Evolutionary conservation across 30 jellyfish, hydroid and myxozoan species (phyloP).

Genomic region (Turritopsis rubra): DNA sequence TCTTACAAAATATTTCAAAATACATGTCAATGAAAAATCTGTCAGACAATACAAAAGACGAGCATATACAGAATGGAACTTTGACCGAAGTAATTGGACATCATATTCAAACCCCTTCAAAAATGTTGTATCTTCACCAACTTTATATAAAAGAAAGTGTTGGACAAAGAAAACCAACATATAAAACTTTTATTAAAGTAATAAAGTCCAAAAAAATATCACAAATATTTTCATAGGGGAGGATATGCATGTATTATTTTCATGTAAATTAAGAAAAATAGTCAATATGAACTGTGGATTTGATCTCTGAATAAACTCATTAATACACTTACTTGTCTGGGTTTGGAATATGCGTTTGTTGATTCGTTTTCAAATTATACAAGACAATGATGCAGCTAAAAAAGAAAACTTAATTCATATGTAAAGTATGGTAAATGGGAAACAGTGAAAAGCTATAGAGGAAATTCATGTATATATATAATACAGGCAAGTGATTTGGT

Average conservation of each 20-base stretch:
- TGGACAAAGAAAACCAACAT: too few relatives aligned
- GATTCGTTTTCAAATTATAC: conserved; percentile 54
- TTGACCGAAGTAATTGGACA: neutral
- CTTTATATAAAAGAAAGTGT: neutral
- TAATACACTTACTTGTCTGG: conserved; percentile 74
- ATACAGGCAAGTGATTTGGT: too few relatives aligned
- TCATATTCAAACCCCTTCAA: conserved; percentile 2
- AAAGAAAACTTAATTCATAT: conserved; percentile 9
- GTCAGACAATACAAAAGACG: neutral
- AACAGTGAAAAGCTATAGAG: too few relatives aligned
- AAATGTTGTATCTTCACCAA: neutral
- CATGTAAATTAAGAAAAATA: neutral
- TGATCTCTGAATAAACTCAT: too few relatives aligned
- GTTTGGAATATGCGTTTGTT: conserved; percentile 74
- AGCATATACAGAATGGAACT: neutral
- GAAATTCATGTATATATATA: too few relatives aligned
- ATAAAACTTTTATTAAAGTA: too few relatives aligned
- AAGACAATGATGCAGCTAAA: conserved; percentile 90
- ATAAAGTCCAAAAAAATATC: too few relatives aligned
- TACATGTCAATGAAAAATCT: neutral
- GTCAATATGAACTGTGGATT: too few relatives aligned
- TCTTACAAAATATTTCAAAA: neutral
- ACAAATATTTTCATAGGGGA: neutral
- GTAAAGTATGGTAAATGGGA: neutral
- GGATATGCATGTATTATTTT: too few relatives aligned